Evolutionary conservation across 2,888 invertebrate genomes (phyloP), one percentile per base, ranked within the genome.

Genomic region (Tenthredo notha): DNA sequence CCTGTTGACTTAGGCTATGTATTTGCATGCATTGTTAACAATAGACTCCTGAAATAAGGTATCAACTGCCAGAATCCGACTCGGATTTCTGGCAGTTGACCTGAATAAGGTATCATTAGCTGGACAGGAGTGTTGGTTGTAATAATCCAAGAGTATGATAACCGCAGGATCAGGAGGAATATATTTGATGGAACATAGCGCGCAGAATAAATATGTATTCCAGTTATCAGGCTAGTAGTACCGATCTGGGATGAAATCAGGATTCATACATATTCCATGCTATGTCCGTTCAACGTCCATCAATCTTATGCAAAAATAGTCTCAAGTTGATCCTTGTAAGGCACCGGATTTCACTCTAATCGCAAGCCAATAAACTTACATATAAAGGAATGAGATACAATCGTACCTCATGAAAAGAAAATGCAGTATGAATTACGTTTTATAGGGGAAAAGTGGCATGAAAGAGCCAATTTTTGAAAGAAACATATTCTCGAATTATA

Each of bases 311-410:
- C 40, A n/a, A 54, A 58, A 77, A 77, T 50, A 77, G 54, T 80
- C 58, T 61, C 7, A 80, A 40, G 7, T 80, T 80, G 50, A 33
- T 40, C 80, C 90, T 89, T 89, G 89, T 90, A 90, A 90, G 90
- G 90, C 90, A 90, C 90, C 89, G 88, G 72, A 84, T 86, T 88
- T 90, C 88, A 87, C 89, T 87, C 87, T 83, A 88, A 88, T 87
- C 87, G 43, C 72, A 85, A 89, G 89, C 87, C 86, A 85, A 87
- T 88, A 80, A 83, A 84, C 78, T 54, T 85, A 85, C 84, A 88
- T 87, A 80, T 87, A 80, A 86, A 86, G 86, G 85, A 87, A 85
- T 84, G 86, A 86, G 61, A 54, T 10, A 77, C 77, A 77, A 77
- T 77, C 77, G 18, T 77, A 77, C 77, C 50, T 54, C 12, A 50